A percentile compares a stretch with the other conserved stretches of the same genome.
Conservation (phyloP, 2,113 vertebrate species). For the Psettodes erumei region DNA sequence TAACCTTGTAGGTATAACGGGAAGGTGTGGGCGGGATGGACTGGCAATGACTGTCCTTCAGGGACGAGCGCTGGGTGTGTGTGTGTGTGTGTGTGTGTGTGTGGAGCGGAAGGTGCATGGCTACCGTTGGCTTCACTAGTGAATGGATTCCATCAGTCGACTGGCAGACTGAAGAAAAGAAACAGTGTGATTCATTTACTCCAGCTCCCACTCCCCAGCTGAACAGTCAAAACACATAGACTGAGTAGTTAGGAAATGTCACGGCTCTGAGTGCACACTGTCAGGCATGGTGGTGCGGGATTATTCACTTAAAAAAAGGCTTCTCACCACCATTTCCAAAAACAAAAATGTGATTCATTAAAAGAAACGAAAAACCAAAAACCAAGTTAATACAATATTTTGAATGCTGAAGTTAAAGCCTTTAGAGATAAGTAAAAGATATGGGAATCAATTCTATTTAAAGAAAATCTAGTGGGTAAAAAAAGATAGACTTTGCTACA, state of each 20-base stretch:
- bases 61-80: constrained; percentile 59
- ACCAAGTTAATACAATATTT: not conserved
- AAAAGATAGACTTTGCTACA: not conserved
- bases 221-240: constrained; percentile 74
- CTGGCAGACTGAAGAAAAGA: constrained; percentile 72
- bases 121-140: constrained; percentile 69
- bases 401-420: not conserved
- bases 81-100: constrained; percentile 44
- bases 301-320: constrained; percentile 44
- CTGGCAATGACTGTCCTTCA: constrained; percentile 76
- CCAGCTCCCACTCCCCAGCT: constrained; percentile 64
- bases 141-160: constrained; percentile 75
- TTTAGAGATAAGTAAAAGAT: not conserved
- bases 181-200: constrained; percentile 76
- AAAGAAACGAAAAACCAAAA: constrained; percentile 16
- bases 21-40: constrained; percentile 70
- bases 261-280: constrained; percentile 53
- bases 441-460: not conserved
- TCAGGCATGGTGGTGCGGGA: constrained; percentile 39
- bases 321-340: constrained; percentile 23
- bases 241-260: constrained; percentile 63
- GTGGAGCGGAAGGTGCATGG: constrained; percentile 49
- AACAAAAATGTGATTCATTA: constrained; percentile 44
- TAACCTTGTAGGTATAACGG: constrained; percentile 75
- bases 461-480: not conserved